These are phyloP conservation scores for Chrysemys picta DNA, from an alignment of 2,113 vertebrate species.

Conservation along the genomic window DNA sequence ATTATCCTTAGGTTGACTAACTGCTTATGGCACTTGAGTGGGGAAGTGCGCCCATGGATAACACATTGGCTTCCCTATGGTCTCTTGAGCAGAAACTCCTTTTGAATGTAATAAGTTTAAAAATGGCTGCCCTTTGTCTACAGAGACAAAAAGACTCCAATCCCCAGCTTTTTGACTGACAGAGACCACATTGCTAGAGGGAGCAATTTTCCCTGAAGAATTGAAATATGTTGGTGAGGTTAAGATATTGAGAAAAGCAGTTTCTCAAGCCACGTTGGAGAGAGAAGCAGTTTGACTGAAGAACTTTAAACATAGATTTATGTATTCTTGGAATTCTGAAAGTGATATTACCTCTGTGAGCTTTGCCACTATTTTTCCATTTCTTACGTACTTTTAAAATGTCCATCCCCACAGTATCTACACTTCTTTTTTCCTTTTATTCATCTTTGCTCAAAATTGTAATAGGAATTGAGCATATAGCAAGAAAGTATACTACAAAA, in stretches of 20 bases:
- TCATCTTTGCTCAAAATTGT: neutral
- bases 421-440: neutral
- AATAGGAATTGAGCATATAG: rapidly evolving
- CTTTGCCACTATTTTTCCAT: neutral
- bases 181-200: neutral
- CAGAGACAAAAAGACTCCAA: neutral
- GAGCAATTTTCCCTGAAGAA: neutral
- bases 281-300: neutral
- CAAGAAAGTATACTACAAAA: neutral
- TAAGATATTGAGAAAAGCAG: neutral
- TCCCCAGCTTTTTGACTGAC: neutral
- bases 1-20: neutral
- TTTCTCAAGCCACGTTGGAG: neutral
- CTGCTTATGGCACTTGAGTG: rapidly evolving
- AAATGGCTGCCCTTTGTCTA: neutral
- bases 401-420: neutral
- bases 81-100: neutral
- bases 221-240: neutral
- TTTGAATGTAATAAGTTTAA: neutral
- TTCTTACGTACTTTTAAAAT: neutral
- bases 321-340: neutral
- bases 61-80: neutral
- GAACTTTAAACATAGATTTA: neutral
- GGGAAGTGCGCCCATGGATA: neutral
- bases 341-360: neutral